Conservation (phyloP, 2,888 invertebrate species). For the Neria commutata region DNA sequence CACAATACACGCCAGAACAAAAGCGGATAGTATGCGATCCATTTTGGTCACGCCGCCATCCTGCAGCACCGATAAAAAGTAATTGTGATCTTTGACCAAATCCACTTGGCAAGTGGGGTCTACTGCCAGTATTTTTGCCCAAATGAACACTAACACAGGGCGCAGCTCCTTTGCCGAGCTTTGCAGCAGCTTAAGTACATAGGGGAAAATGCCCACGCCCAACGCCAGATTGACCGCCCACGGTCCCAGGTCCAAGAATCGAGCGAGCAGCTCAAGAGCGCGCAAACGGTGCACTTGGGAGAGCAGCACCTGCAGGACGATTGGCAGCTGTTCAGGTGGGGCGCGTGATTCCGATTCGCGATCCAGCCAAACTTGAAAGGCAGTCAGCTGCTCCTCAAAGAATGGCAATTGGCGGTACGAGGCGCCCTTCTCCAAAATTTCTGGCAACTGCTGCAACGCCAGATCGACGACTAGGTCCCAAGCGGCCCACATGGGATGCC, state of each 20-base stretch:
- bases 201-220: slow-evolving; percentile 98
- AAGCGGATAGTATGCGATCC: slow-evolving; percentile 91
- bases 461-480: slow-evolving; percentile 98
- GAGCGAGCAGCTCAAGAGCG: slow-evolving; percentile 91
- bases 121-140: slow-evolving; percentile 98
- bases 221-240: slow-evolving; percentile 96
- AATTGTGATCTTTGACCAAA: slow-evolving; percentile 93
- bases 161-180: slow-evolving; percentile 91
- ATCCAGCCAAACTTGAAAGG: slow-evolving; percentile 78
- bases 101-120: slow-evolving; percentile 96
- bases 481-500: slow-evolving; percentile 93
- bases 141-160: slow-evolving; percentile 94
- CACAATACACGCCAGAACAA: slow-evolving; percentile 92
- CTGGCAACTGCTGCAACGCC: slow-evolving; percentile 88
- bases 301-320: slow-evolving; percentile 88
- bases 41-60: slow-evolving; percentile 84
- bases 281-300: slow-evolving; percentile 83
- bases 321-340: slow-evolving; percentile 95
- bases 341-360: slow-evolving; percentile 72
- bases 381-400: slow-evolving; percentile 97
- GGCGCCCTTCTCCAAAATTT: slow-evolving; percentile 69
- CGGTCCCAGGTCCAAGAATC: slow-evolving; percentile 92
- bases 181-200: slow-evolving; percentile 95
- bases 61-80: slow-evolving; percentile 90
- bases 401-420: slow-evolving; percentile 81